Evolutionary conservation across 1,140 invertebrate genomes (phyloP).

Genomic region (Pectinophora gossypiella): DNA sequence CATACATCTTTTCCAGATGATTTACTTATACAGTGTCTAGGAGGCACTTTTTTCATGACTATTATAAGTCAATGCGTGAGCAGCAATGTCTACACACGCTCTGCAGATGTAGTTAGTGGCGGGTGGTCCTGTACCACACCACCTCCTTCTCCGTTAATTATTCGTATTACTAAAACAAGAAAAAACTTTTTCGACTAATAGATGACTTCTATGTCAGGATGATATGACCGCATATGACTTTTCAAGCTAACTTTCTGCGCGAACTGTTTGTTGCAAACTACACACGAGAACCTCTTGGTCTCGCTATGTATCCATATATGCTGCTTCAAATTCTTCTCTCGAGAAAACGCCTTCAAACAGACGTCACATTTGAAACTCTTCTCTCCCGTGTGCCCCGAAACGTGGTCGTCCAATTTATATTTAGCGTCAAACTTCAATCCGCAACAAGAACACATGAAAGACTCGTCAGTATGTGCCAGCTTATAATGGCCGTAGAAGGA

Average conservation of each 20-base stretch:
- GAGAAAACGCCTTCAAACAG: slow-evolving; percentile 68
- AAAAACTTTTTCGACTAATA: too few relatives aligned
- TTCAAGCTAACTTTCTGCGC: slow-evolving; percentile 61
- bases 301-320: slow-evolving; percentile 71
- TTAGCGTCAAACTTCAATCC: slow-evolving; percentile 44
- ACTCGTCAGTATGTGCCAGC: slow-evolving; percentile 46
- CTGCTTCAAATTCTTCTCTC: slow-evolving; percentile 69
- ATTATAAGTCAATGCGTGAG: too few relatives aligned
- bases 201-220: too few relatives aligned
- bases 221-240: slow-evolving; percentile 48
- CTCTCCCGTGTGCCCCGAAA: slow-evolving; percentile 47
- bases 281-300: slow-evolving; percentile 55
- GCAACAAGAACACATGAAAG: slow-evolving; percentile 43
- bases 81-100: too few relatives aligned
- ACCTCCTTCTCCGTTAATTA: too few relatives aligned
- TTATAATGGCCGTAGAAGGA: slow-evolving; percentile 50
- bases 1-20: too few relatives aligned
- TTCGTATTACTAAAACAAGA: too few relatives aligned
- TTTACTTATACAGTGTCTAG: too few relatives aligned
- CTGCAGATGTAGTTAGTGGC: too few relatives aligned
- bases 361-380: slow-evolving; percentile 49
- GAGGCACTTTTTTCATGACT: too few relatives aligned
- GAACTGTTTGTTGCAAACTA: slow-evolving; percentile 74
- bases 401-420: slow-evolving; percentile 43
- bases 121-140: too few relatives aligned